Base-by-base conservation (phyloP, 2,797 vertebrate species). In the Propithecus deckenii region DNA sequence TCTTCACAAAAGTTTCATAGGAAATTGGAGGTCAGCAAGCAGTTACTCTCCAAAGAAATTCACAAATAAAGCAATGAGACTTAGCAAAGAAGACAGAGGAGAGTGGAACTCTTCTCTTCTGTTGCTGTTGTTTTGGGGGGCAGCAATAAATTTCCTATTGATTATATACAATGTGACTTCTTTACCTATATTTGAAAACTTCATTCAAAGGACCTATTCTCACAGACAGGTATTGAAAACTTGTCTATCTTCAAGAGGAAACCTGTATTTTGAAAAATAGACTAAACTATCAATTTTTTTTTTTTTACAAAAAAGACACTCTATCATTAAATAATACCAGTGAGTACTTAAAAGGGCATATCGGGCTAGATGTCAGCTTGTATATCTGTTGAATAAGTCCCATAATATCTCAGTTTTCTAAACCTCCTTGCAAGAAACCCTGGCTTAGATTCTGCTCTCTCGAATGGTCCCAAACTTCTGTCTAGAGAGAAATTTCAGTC, bases 1-100 rank as follows among this genome's bases (percentile, higher is more conserved):
- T 89, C 92, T 78, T 97, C 93, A 48, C 63, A 32, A 61, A 88
- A 86, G 75, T 94, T 90, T 86, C 80, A 8, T 12, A 48, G 92
- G 48, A 95, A 94, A 67, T 59, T 65, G n/a, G 87, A 96, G 72
- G 85, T 55, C 81, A 89, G 85, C 69, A 86, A 94, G 86, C 41
- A 69, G 83, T 20, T 95, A 65, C 61, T 96, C 93, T 72, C 48
- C 20, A 2, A 59, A 61, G 46, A 98, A 96, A 95, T 89, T 95
- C 94, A 93, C 75, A 28, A 80, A 93, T 67, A 90, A 41, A 57
- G 52, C 78, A 35, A 67, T 0, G 4, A 69, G 87, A 92, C 95
- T 83, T 75, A 72, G 94, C 96, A 92, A 97, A 93, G 43, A 96
- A 97, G 97, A 96, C 67, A 65, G 86, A 92, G 92, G 96, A 97